A percentile compares a stretch with the other conserved stretches of the same genome.
Conservation (phyloP, 1,140 invertebrate genomes). For the Trichonephila inaurata region DNA sequence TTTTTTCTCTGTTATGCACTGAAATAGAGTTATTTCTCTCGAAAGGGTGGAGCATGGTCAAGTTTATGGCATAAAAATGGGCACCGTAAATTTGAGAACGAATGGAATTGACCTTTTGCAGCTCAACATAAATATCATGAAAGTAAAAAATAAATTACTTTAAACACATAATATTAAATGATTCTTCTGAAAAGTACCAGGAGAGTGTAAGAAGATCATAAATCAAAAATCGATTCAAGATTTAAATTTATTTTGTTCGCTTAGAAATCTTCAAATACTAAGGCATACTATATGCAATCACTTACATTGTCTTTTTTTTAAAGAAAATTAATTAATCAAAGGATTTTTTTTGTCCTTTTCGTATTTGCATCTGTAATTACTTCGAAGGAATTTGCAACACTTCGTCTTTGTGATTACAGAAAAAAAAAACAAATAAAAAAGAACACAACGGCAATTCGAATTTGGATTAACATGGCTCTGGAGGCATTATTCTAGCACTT, state of each 20-base stretch:
- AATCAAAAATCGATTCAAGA: background rate
- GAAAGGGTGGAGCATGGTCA: too few species aligned
- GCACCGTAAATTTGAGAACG: too few species aligned
- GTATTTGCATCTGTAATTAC: slow-evolving; percentile 14
- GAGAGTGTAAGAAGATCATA: background rate
- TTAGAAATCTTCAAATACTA: background rate
- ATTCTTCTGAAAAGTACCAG: background rate
- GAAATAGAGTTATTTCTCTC: too few species aligned
- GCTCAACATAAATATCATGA: too few species aligned
- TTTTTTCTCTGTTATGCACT: too few species aligned
- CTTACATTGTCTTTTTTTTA: background rate
- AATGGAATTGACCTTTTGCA: too few species aligned
- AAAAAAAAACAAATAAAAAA: background rate
- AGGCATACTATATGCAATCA: background rate
- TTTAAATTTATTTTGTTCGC: too few species aligned
- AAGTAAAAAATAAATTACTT: too few species aligned
- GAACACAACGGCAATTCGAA: background rate
- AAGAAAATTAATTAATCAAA: slow-evolving; percentile 15
- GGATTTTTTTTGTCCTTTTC: background rate
- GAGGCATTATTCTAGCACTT: slow-evolving; percentile 5
- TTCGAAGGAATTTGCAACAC: slow-evolving; percentile 24
- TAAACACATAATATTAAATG: too few species aligned
- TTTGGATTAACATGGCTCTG: slow-evolving; percentile 16
- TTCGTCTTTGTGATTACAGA: background rate
- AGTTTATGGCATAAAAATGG: too few species aligned